Evolutionary conservation across 2,888 invertebrate species (phyloP), one percentile per base, ranked within the genome.

Genomic region (Drosophila paramelanica): DNA sequence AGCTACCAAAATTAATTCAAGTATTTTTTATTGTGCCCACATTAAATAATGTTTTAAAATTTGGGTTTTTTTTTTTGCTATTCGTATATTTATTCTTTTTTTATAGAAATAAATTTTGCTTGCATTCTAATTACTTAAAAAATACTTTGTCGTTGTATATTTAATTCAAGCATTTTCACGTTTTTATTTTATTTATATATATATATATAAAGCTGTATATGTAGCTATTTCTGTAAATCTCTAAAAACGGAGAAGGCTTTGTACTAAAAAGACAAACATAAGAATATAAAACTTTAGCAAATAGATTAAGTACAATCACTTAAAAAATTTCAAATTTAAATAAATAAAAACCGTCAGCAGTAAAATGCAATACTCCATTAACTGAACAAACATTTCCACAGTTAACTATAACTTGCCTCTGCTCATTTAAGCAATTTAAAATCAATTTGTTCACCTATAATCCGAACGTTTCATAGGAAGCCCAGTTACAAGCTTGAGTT

Each of bases 1-100:
- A 69, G 89, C 72, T 45, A 61, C 53, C 17, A 64, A 80, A 88
- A 80, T 80, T 73, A 80, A 86, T 83, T 68, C 74, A 88, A 88
- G 87, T 65, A 83, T 87, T 83, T 81, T 67, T 60, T 67, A 65
- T 72, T 66, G 68, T 43, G 57, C 56, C 58, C 39, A 60, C 33
- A 27, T 13, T 49, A 62, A 42, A 47, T 45, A 25, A n/a, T 38
- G 59, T 64, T 55, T 59, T 46, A 46, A 11, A 71, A 57, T 59
- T 64, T 65, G 61, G 3, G 20, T 46, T 57, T 17, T 13, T 27
- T 17, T 42, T 47, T 49, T 58, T 65, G 14, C 56, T 64, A 31
- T 52, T 55, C 10, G 55, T 46, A 64, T 75, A 70, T 67, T 76
- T 77, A 65, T 84, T 77, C 61, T 59, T 70, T 60, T 67, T 60